Conservation (phyloP, 2,888 invertebrate genomes). For the Lasius platythorax region DNA sequence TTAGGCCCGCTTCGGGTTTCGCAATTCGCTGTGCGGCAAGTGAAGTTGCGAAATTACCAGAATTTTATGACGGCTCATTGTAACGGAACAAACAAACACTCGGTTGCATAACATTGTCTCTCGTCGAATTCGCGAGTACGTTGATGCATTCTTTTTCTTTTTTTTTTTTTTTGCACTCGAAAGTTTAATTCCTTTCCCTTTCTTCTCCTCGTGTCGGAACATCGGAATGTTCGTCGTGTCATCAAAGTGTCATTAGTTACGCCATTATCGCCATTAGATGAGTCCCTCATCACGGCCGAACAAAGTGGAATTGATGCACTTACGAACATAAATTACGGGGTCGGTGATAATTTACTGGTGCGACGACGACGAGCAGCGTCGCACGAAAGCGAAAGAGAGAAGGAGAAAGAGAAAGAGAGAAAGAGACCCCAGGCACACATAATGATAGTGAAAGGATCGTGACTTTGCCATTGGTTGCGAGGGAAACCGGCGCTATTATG, state of each 20-base stretch:
- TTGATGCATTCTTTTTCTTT: not conserved
- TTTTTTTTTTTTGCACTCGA: not conserved
- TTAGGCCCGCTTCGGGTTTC: slow-evolving; percentile 28
- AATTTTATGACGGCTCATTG: not conserved
- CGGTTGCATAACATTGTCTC: not conserved
- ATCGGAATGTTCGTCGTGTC: not conserved
- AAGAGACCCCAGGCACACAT: slow-evolving; percentile 59
- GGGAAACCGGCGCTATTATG: slow-evolving; percentile 54
- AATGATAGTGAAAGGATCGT: slow-evolving; percentile 78
- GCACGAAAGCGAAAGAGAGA: slow-evolving; percentile 68
- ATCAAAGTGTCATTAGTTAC: slow-evolving; percentile 17
- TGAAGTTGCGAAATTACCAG: slow-evolving; percentile 48
- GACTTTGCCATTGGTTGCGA: slow-evolving; percentile 56
- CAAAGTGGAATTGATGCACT: slow-evolving; percentile 13
- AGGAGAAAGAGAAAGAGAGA: not conserved
- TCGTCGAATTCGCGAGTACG: not conserved
- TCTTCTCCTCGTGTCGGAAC: not conserved
- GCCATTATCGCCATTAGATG: slow-evolving; percentile 4
- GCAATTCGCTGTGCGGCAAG: slow-evolving; percentile 38
- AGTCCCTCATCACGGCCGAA: not conserved
- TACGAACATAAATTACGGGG: slow-evolving; percentile 55
- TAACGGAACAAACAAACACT: not conserved
- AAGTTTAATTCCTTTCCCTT: not conserved
- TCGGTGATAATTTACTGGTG: slow-evolving; percentile 67
- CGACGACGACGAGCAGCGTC: slow-evolving; percentile 61